Evolutionary conservation across 2,888 invertebrate genomes (phyloP).

Genomic region (Clunio marinus): DNA sequence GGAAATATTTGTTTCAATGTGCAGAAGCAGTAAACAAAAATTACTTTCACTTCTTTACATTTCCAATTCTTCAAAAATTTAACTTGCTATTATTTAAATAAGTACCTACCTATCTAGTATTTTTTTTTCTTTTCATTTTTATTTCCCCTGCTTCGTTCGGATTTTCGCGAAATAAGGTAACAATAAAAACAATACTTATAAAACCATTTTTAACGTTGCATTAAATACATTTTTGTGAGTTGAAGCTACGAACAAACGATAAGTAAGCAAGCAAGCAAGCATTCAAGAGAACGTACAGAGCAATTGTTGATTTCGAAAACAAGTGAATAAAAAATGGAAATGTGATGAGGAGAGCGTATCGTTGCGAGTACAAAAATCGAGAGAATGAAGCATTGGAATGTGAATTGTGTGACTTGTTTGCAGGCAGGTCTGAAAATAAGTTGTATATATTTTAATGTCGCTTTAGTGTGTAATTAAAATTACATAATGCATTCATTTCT

Average conservation of each 20-base stretch:
- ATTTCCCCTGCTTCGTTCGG: not conserved
- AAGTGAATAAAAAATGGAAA: slow-evolving; percentile 25
- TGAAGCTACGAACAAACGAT: not conserved
- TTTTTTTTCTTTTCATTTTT: not conserved
- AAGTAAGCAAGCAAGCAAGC: not conserved
- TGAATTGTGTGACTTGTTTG: not conserved
- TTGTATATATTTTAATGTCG: slow-evolving; percentile 30
- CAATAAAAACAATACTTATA: too few species aligned
- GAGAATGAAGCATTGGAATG: not conserved
- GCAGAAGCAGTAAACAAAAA: not conserved
- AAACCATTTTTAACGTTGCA: not conserved
- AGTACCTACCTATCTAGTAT: not conserved
- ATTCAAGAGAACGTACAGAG: too few species aligned
- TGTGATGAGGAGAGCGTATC: slow-evolving; percentile 23
- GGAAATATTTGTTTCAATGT: too few species aligned
- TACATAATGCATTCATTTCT: slow-evolving; percentile 36
- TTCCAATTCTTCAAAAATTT: slow-evolving; percentile 8
- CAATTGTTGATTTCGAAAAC: not conserved
- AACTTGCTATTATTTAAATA: slow-evolving; percentile 30
- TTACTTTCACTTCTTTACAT: slow-evolving; percentile 40
- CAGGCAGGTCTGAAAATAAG: slow-evolving; percentile 9
- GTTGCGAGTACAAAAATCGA: not conserved
- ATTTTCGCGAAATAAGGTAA: too few species aligned
- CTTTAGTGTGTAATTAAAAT: slow-evolving; percentile 31
- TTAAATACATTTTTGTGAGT: not conserved